Conservation (phyloP, 2,797 vertebrate genomes). For the Heliangelus exortis region DNA sequence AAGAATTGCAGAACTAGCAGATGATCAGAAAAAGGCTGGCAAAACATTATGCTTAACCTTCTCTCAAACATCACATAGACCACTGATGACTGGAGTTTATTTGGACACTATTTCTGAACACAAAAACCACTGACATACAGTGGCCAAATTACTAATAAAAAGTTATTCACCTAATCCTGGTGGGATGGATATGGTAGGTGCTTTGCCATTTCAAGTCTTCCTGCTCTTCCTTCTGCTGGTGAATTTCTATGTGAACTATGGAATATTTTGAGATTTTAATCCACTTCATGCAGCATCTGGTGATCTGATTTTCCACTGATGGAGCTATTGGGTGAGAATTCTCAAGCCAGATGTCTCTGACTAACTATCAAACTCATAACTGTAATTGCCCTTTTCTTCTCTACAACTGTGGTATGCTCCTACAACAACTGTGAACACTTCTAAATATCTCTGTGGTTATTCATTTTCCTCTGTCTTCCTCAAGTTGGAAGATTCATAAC, state of each 20-base stretch:
- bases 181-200: not conserved
- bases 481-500: not conserved
- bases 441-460: not conserved
- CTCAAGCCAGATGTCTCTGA: not conserved
- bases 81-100: not conserved
- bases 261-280: not conserved
- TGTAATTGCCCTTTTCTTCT: not conserved
- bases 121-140: not conserved
- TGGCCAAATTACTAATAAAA: not conserved
- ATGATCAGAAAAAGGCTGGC: not conserved
- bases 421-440: not conserved
- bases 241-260: not conserved
- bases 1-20: not conserved
- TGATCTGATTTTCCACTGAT: not conserved
- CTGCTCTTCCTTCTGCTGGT: not conserved
- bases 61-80: not conserved
- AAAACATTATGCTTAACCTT: not conserved
- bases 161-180: not conserved
- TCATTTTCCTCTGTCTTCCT: not conserved
- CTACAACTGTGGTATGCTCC: not conserved
- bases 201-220: not conserved
- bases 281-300: not conserved
- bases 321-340: not conserved
- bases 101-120: not conserved
- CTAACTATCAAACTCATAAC: not conserved